Evolutionary conservation across 2,113 vertebrate species (phyloP), one percentile per base, ranked within the genome.

Genomic region (Harpagus bidentatus): DNA sequence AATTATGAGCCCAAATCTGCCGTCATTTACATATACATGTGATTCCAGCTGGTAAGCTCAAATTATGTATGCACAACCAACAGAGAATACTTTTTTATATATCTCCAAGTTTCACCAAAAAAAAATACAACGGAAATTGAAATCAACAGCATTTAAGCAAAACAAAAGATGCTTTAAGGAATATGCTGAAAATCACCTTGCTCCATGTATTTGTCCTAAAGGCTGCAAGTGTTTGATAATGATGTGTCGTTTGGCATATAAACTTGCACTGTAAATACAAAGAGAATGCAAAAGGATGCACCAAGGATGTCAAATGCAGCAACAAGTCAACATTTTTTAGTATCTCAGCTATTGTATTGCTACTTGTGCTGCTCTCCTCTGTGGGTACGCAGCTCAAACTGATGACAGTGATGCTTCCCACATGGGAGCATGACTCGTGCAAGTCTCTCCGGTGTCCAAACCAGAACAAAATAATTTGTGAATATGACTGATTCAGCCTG

Each of bases 1-100:
- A 94, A 94, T 93, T 95, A 89, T 63, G 62, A 95, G 90, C 90
- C 95, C 85, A 96, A 94, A 96, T 96, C 95, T 96, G 93, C 91
- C 42, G 0, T 88, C 48, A 94, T 96, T 94, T 96, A 94, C 95
- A 95, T 93, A 93, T 87, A 91, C 76, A 96, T 91, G 70, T 90
- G 91, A 96, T 96, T 96, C 91, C 95, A 95, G 95, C 90, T 96
- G 95, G 90, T 95, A 62, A 91, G 74, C 66, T 93, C 78, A 94
- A 94, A 93, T 94, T 96, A 93, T 91, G 13, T 76, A 94, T 93
- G 87, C 93, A 91, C 29, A 96, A 91, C 59, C 59, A 95, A 94
- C 70, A 95, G 70, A 94, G 52, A 93, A 85, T 45, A 91, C 79
- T 86, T 96, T 89, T 80, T 84, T 82, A 90, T 86, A 20, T 25